phyloP scores from a whole-genome alignment of 2,797 vertebrate genomes.

The Mormyrus proboscirostris region DNA sequence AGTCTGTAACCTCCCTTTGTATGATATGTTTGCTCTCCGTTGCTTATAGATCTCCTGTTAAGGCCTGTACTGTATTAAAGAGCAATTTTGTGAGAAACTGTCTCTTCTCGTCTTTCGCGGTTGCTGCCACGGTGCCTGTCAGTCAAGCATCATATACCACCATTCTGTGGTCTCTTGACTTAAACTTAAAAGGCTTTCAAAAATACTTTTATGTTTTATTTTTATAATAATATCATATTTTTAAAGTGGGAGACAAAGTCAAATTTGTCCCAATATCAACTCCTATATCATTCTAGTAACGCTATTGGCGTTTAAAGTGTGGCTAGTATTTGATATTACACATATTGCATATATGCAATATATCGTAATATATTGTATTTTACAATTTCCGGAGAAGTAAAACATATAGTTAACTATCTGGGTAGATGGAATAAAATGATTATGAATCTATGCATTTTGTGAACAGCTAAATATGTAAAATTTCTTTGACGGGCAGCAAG shows the following conservation, averaged over 20 bases:
- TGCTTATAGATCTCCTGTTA: not conserved
- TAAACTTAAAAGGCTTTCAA: not conserved
- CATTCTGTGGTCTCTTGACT: not conserved
- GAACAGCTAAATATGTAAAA: not conserved
- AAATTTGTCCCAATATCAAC: not conserved
- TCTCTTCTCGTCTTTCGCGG: not conserved
- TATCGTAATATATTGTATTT: not conserved
- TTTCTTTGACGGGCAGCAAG: not conserved
- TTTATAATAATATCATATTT: not conserved
- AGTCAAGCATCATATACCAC: not conserved
- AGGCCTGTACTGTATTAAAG: not conserved
- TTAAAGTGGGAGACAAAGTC: not conserved
- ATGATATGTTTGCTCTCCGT: not conserved
- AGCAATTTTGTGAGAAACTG: not conserved
- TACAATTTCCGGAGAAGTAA: not conserved
- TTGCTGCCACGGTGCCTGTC: not conserved
- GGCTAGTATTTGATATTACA: not conserved
- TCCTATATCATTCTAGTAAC: not conserved
- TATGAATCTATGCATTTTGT: not conserved
- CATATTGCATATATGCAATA: not conserved
- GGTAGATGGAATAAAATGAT: not conserved
- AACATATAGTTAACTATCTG: not conserved
- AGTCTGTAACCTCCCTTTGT: not conserved
- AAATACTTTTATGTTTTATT: not conserved
- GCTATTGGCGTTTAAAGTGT: not conserved